Conservation (phyloP, 2,888 invertebrate species). For the Euplexia lucipara region DNA sequence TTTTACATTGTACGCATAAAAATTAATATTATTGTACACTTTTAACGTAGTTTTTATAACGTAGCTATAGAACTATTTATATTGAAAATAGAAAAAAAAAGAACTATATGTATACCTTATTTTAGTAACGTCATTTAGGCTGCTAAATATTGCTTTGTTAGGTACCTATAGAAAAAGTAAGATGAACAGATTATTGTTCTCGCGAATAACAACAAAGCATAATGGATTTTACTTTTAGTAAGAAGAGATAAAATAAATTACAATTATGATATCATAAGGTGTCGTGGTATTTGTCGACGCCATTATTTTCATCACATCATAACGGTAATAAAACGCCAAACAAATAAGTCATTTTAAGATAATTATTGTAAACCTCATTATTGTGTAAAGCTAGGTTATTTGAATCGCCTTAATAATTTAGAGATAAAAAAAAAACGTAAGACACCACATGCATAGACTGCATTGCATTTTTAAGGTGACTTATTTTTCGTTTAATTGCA, state of each 20-base stretch:
- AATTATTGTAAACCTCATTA: slow-evolving; percentile 85
- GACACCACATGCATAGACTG: slow-evolving; percentile 88
- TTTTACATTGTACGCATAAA: slow-evolving; percentile 89
- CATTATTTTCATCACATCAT: slow-evolving; percentile 76
- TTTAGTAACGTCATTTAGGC: slow-evolving; percentile 77
- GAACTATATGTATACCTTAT: slow-evolving; percentile 81
- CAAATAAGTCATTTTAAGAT: slow-evolving; percentile 84
- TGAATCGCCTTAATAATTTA: slow-evolving; percentile 85
- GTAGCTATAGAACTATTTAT: slow-evolving; percentile 88
- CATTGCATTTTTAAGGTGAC: slow-evolving; percentile 87
- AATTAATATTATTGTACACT: slow-evolving; percentile 87
- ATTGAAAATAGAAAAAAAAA: slow-evolving; percentile 79
- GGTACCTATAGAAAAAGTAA: slow-evolving; percentile 73
- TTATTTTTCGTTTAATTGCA: slow-evolving; percentile 75
- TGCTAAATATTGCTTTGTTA: slow-evolving; percentile 85
- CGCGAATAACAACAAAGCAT: slow-evolving; percentile 83
- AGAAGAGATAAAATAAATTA: slow-evolving; percentile 64
- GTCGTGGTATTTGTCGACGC: slow-evolving; percentile 38
- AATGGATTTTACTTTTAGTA: slow-evolving; percentile 78
- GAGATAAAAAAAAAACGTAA: slow-evolving; percentile 73
- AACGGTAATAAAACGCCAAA: slow-evolving; percentile 81
- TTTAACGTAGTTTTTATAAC: slow-evolving; percentile 88
- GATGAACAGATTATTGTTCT: slow-evolving; percentile 75
- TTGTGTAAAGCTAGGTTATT: slow-evolving; percentile 82
- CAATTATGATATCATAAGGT: slow-evolving; percentile 51